These are phyloP conservation scores for Brachionus sp. DNA, from an alignment of 1,140 invertebrate genomes.

Conservation along the genomic window DNA sequence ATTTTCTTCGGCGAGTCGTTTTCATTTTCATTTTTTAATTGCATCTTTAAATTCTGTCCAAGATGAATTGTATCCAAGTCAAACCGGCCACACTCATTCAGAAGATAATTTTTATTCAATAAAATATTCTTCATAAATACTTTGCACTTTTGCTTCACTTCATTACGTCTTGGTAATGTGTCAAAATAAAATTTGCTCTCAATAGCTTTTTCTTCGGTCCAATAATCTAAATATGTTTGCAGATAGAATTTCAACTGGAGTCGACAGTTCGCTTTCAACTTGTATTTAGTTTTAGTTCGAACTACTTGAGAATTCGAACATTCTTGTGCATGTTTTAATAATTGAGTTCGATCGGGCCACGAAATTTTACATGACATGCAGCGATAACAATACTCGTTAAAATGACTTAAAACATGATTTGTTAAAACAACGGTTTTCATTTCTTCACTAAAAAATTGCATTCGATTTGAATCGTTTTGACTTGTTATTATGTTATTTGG, in stretches of 20 bases:
- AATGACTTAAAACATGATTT: constrained; percentile 34
- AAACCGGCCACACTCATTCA: neutral
- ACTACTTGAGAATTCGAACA: constrained; percentile 42
- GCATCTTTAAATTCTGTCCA: neutral
- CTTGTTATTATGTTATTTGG: neutral
- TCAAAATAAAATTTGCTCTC: neutral
- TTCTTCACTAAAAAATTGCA: constrained; percentile 31
- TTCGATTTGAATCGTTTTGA: neutral
- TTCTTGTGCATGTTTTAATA: constrained; percentile 42
- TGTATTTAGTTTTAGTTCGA: constrained; percentile 43
- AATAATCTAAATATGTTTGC: constrained; percentile 39
- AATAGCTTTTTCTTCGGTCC: neutral
- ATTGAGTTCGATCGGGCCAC: constrained; percentile 40
- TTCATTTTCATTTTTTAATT: neutral
- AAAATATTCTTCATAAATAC: constrained; percentile 33
- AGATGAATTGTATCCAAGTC: neutral
- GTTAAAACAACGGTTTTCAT: constrained; percentile 43
- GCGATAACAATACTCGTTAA: constrained; percentile 41
- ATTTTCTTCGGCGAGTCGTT: neutral
- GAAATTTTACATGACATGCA: constrained; percentile 45
- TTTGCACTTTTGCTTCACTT: neutral
- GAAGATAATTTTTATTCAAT: neutral
- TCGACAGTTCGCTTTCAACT: constrained; percentile 39
- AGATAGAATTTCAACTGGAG: constrained; percentile 42
- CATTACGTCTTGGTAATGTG: neutral